Evolutionary conservation across 2,113 vertebrate genomes (phyloP), one percentile per base, ranked within the genome.

Genomic region (Myrmophylax atrothorax): DNA sequence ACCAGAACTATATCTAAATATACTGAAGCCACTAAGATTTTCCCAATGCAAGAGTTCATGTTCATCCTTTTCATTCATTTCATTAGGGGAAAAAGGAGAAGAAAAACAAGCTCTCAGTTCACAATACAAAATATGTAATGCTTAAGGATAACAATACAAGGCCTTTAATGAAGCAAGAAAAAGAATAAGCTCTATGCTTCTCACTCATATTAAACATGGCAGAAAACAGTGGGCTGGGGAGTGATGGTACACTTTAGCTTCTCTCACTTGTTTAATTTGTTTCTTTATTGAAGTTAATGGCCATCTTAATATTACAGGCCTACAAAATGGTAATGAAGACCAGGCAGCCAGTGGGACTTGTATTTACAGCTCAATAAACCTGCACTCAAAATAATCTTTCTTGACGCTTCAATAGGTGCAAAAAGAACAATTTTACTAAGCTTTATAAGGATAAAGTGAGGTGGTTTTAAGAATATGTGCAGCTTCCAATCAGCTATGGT

Each of bases 281-380:
- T 90, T 86, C 24, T 89, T 93, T 78, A 90, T 59, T 84, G 40
- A 83, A 84, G 42, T 78, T 85, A 90, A 93, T 38, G 18, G 38
- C 59, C 38, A 90, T 56, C 53, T 53, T 84, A 80, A 67, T 74
- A 63, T 70, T 83, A 44, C 42, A 83, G 55, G 14, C 37, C 73
- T 69, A 83, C 44, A 69, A 93, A 78, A 79, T 12, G 7, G 12
- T 47, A 87, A 72, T 44, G 47, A 90, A 89, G 35, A 80, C 17
- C 28, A 84, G 44, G 44, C 59, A 94, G 38, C 46, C 63, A 69
- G 31, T 7, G 35, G 38, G 47, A 69, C 63, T 92, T 89, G 3
- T 37, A 91, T 53, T 89, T 87, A 91, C 15, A 76, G 28, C 50
- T 60, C 26, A 37, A 76, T 74, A 79, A 70, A 25, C 24, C 26